These are phyloP conservation scores for Exaiptasia diaphana DNA, from an alignment of 64 coral and sea anemone species.

Conservation along the genomic window DNA sequence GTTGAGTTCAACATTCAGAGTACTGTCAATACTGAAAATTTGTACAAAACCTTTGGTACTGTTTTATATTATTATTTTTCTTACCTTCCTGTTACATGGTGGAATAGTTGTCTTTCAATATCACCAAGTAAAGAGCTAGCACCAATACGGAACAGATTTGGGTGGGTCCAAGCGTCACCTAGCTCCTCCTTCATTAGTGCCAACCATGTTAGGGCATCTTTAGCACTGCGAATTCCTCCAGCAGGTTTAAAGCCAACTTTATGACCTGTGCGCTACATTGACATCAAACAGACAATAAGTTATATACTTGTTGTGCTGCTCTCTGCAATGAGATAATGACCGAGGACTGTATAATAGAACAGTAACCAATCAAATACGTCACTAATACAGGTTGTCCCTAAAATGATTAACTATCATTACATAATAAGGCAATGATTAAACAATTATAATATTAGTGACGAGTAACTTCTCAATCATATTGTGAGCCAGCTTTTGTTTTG, in stretches of 20 bases:
- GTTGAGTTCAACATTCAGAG: no score
- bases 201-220: constrained; percentile 91
- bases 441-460: no score
- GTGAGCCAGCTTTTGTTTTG: no score
- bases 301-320: no score
- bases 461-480: no score
- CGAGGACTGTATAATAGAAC: no score
- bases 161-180: constrained; percentile 93
- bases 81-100: constrained; percentile 94
- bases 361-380: no score
- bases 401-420: neutral
- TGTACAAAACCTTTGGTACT: no score
- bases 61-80: neutral
- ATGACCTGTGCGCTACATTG: constrained; percentile 73
- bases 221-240: constrained; percentile 94
- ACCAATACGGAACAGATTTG: constrained; percentile 91
- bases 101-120: constrained; percentile 94
- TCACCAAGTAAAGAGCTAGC: constrained; percentile 93
- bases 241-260: constrained; percentile 98
- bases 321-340: no score
- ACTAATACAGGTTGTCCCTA: neutral
- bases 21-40: no score
- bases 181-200: constrained; percentile 97
- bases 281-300: no score
- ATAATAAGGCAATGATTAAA: no score